A percentile compares a stretch with the other conserved stretches of the same genome.
Evolutionary conservation across 1,140 invertebrate species (phyloP).

Genomic region (Glomeris maerens): DNA sequence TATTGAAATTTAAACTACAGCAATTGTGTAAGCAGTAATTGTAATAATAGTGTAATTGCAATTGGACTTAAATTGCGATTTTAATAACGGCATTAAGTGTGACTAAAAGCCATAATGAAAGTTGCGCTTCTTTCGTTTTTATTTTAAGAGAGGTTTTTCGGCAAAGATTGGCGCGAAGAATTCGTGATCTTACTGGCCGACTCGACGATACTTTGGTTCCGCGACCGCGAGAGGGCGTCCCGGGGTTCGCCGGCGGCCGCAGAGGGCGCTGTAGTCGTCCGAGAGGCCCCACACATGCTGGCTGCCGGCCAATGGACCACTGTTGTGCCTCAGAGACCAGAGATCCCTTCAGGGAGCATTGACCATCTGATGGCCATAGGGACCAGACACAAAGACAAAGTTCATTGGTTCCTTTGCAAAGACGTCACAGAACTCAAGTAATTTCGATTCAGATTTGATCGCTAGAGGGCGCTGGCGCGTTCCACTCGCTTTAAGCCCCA

Average conservation of each 20-base stretch:
- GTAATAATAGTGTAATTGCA: too few relatives aligned
- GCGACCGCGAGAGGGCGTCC: slow-evolving; percentile 40
- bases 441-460: too few relatives aligned
- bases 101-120: too few relatives aligned
- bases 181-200: slow-evolving; percentile 65
- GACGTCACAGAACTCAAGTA: slow-evolving; percentile 49
- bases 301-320: slow-evolving; percentile 60
- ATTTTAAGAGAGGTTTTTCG: slow-evolving; percentile 51
- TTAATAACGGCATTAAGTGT: too few relatives aligned
- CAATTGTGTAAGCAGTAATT: too few relatives aligned
- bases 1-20: too few relatives aligned
- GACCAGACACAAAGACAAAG: slow-evolving; percentile 39
- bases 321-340: slow-evolving; percentile 49
- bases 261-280: slow-evolving; percentile 42
- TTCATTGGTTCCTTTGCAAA: slow-evolving; percentile 47
- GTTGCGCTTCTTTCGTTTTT: slow-evolving; percentile 3
- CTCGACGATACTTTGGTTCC: slow-evolving; percentile 61
- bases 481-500: too few relatives aligned
- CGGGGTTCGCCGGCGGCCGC: too few relatives aligned
- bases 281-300: slow-evolving; percentile 58
- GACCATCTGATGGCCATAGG: slow-evolving; percentile 56
- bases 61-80: too few relatives aligned
- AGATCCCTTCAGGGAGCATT: slow-evolving; percentile 46
- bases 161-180: slow-evolving; percentile 61
- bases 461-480: too few relatives aligned